Evolutionary conservation across 2,888 invertebrate genomes (phyloP).

Genomic region (Xestia ashworthii): DNA sequence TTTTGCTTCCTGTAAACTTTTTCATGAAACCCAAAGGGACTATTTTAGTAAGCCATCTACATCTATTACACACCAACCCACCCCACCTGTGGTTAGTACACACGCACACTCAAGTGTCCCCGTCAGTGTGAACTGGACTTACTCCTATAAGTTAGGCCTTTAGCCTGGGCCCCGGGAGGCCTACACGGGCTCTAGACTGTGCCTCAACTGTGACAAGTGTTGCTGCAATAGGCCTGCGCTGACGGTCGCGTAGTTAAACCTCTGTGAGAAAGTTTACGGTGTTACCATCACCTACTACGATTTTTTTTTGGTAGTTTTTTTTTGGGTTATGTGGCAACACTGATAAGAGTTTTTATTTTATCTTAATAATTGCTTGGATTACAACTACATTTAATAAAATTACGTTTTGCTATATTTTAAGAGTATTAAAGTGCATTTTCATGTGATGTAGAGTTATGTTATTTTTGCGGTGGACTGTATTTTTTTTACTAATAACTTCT

Average conservation of each 20-base stretch:
- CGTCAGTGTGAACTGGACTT: conserved; percentile 81
- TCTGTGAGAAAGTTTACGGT: conserved; percentile 86
- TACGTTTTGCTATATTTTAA: not conserved
- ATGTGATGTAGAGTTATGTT: not conserved
- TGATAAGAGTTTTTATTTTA: conserved; percentile 12
- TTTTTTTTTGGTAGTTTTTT: conserved; percentile 53
- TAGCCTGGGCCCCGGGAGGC: conserved; percentile 64
- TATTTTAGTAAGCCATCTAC: conserved; percentile 44
- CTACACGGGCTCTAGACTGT: conserved; percentile 83
- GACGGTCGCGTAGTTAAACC: conserved; percentile 90
- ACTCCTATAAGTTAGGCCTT: conserved; percentile 80
- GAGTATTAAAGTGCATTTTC: not conserved
- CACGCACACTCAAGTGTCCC: conserved; percentile 81
- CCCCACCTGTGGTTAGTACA: conserved; percentile 79
- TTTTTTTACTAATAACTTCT: not conserved
- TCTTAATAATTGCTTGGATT: not conserved
- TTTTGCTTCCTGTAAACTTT: not conserved
- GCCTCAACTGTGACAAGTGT: conserved; percentile 88
- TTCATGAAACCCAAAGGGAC: not conserved
- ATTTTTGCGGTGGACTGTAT: not conserved
- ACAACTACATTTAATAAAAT: not conserved
- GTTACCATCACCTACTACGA: conserved; percentile 87
- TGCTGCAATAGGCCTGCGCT: conserved; percentile 90
- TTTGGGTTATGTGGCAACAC: conserved; percentile 78
- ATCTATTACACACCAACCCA: conserved; percentile 67